A percentile compares a stretch with the other conserved stretches of the same genome.
Conservation (phyloP, 2,113 vertebrate species). For the Python bivittatus region DNA sequence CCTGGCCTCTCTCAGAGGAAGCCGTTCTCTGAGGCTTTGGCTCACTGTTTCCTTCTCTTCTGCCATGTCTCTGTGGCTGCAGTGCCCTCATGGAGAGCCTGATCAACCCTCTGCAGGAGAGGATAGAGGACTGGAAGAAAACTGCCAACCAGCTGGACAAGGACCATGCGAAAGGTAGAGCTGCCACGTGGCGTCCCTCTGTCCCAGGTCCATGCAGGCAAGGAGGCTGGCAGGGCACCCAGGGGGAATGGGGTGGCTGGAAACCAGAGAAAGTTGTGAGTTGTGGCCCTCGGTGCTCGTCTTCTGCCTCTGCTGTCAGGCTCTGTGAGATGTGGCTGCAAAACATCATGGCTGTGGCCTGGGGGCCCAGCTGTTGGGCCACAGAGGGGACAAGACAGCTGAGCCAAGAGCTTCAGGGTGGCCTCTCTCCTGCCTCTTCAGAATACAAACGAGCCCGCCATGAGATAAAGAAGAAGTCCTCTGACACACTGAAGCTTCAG, state of each 20-base stretch:
- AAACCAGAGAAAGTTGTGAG: background rate
- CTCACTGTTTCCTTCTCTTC: background rate
- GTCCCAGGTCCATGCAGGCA: background rate
- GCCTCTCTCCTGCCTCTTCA: constrained; percentile 59
- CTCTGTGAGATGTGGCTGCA: background rate
- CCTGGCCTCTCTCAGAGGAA: background rate
- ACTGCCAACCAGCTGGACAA: constrained; percentile 92
- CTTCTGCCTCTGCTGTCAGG: background rate
- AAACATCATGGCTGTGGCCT: fast-evolving
- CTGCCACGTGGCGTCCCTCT: background rate
- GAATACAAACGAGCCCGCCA: constrained; percentile 97
- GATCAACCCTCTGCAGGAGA: constrained; percentile 94
- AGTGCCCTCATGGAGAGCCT: constrained; percentile 92
- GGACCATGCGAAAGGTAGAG: constrained; percentile 90
- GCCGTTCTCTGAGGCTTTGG: background rate
- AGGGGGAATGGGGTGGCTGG: background rate
- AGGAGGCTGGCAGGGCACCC: background rate
- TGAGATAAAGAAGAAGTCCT: constrained; percentile 97
- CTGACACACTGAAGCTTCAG: constrained; percentile 95
- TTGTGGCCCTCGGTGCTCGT: background rate
- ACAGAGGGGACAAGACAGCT: too few relatives aligned
- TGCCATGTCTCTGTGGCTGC: constrained; percentile 17
- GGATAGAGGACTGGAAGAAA: constrained; percentile 97
- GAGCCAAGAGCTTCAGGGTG: background rate
- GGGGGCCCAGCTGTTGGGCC: background rate